Base-by-base conservation (phyloP, 2,888 invertebrate species). In the Megalurothrips usitatus region DNA sequence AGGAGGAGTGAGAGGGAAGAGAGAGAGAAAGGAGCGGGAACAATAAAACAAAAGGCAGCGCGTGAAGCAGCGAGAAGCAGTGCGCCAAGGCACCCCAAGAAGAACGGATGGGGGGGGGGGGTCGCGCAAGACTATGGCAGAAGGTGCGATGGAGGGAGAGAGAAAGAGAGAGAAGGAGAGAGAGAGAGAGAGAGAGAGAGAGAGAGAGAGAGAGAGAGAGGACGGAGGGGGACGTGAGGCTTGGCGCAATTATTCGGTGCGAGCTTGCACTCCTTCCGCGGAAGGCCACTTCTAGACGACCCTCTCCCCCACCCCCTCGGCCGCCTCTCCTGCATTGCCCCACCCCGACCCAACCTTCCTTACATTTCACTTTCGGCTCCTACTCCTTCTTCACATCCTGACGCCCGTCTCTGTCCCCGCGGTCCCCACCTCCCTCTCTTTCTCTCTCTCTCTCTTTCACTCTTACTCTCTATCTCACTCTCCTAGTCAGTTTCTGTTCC, bases 81-180 rank as follows among this genome's bases (percentile, higher is more conserved):
- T 43, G 34, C 34, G 34, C 34, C 34, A 58, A 58, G 58, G 14
- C 58, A 58, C 58, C 11, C 12, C 58, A 14, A 17, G 58, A 58
- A 58, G 58, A 58, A 58, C n/a, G 58, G 58, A 58, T 8, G 58
- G 58, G 58, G 58, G 58, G 58, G 11, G n/a, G n/a, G n/a, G n/a
- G n/a, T n/a, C n/a, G n/a, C 58, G 58, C 58, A 58, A 58, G 58
- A 58, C 58, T 58, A 58, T 58, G 58, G 58, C 58, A 58, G 58
- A 58, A 17, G 34, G 34, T 43, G 34, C 6, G 34, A 43, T n/a
- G n/a, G n/a, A n/a, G n/a, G n/a, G 34, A 4, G 34, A 43, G 34
- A 43, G 34, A 43, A 6, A 43, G 34, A 43, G 2, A 6, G 34
- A 43, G 34, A 43, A 6, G 6, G 34, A 43, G 34, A 43, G 34